Conservation (phyloP, 2,888 invertebrate species). For the Girardia tigrina region DNA sequence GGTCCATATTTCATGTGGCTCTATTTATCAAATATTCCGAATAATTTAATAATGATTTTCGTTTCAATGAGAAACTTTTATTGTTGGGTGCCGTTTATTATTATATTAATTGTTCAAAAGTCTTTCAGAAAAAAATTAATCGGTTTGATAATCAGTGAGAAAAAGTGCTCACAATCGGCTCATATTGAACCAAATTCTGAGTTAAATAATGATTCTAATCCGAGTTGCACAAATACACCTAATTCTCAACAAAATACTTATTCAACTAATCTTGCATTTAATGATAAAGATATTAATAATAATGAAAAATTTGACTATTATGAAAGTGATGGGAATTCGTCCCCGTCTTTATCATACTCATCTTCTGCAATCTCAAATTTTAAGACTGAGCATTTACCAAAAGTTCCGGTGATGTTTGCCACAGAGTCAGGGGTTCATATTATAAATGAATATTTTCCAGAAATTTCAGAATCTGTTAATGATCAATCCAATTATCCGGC, state of each 20-base stretch:
- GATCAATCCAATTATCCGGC: background rate
- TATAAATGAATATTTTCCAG: background rate
- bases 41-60: background rate
- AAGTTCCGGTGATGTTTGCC: background rate
- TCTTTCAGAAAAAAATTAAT: constrained; percentile 1
- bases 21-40: background rate
- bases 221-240: background rate
- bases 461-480: background rate
- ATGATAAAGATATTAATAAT: background rate
- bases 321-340: background rate
- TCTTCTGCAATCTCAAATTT: background rate
- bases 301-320: background rate
- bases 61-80: background rate
- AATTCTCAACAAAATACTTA: background rate
- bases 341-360: background rate
- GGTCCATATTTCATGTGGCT: background rate
- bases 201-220: background rate
- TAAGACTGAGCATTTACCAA: background rate
- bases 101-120: background rate
- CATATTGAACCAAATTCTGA: background rate
- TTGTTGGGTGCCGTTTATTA: background rate
- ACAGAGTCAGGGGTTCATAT: background rate
- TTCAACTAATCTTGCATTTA: background rate
- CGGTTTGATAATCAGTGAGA: background rate
- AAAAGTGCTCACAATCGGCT: background rate